Evolutionary conservation across 2,113 vertebrate species (phyloP).

Genomic region (Anser cygnoides): DNA sequence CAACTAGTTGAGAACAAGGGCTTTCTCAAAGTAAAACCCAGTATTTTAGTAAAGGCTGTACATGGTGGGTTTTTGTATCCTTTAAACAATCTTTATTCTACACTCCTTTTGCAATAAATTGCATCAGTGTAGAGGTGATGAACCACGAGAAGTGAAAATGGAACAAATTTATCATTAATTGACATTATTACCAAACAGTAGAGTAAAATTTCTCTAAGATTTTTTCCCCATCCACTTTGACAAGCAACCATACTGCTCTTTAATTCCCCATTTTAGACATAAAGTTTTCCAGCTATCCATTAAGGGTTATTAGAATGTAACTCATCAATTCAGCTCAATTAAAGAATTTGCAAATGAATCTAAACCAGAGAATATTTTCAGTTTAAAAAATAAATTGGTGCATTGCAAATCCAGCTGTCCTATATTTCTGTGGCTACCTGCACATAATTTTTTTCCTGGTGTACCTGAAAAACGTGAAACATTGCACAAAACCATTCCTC

Average conservation of each 20-base stretch:
- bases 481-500: not conserved
- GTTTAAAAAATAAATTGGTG: not conserved
- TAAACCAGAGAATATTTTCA: not conserved
- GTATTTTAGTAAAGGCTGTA: not conserved
- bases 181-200: not conserved
- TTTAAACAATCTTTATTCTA: not conserved
- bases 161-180: not conserved
- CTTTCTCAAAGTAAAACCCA: not conserved
- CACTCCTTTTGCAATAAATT: not conserved
- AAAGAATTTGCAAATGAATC: not conserved
- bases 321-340: not conserved
- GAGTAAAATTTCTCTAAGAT: not conserved
- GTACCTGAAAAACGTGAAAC: fast-evolving
- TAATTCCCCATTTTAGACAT: not conserved
- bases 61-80: not conserved
- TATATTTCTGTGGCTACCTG: not conserved
- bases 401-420: not conserved
- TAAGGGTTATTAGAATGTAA: not conserved
- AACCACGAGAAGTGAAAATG: not conserved
- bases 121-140: not conserved
- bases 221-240: not conserved
- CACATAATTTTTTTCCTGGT: not conserved
- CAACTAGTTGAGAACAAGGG: not conserved
- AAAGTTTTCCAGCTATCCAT: not conserved
- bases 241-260: not conserved